Percentiles rank a stretch among this genome's conserved stretches.
These are phyloP conservation scores for Bombus confusus DNA, from an alignment of 1,140 invertebrate genomes.

Conservation along the genomic window DNA sequence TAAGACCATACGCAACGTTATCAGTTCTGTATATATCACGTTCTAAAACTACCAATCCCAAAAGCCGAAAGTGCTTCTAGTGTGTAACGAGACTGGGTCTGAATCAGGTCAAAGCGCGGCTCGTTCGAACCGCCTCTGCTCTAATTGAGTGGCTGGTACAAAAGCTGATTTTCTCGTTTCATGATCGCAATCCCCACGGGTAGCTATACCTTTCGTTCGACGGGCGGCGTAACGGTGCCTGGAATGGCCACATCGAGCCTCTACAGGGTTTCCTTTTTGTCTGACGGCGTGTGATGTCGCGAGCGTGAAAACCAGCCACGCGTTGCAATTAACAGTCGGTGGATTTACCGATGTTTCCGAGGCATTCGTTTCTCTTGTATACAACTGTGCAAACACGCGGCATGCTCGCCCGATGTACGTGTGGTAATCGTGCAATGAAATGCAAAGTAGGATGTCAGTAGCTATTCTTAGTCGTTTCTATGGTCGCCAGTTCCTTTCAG, in stretches of 20 bases:
- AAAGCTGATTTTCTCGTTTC: conserved; percentile 44
- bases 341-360: neutral
- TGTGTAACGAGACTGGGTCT: too few relatives aligned
- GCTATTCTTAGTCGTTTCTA: conserved; percentile 7
- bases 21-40: too few relatives aligned
- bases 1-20: too few relatives aligned
- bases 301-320: conserved; percentile 16
- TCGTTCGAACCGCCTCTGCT: neutral
- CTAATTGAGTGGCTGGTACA: neutral
- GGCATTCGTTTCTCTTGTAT: neutral
- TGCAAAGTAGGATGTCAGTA: conserved; percentile 4
- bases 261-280: too few relatives aligned
- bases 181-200: conserved; percentile 4
- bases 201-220: conserved; percentile 16
- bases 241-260: neutral
- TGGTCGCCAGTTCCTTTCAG: neutral
- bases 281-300: too few relatives aligned
- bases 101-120: neutral
- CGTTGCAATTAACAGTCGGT: conserved; percentile 7
- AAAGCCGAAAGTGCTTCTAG: too few relatives aligned
- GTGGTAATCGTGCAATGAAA: conserved; percentile 2
- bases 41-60: too few relatives aligned
- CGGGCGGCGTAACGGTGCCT: conserved; percentile 13
- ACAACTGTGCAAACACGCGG: neutral
- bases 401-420: neutral